Percentiles rank a stretch among this genome's conserved stretches.
phyloP scores from a whole-genome alignment of 2,797 vertebrate genomes.

The Oophaga sylvatica region DNA sequence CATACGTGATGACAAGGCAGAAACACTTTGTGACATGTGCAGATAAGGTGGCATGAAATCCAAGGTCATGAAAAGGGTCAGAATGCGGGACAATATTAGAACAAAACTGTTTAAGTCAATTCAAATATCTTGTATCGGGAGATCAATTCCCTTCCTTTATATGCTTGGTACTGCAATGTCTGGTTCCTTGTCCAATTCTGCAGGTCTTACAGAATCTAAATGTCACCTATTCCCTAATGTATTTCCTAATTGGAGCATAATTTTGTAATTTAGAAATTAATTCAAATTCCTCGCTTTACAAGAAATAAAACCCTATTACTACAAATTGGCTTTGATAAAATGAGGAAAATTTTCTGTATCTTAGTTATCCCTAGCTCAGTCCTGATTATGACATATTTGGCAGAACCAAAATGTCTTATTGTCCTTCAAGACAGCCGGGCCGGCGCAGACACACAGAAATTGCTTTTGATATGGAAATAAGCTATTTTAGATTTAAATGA shows the following conservation, averaged over 20 bases:
- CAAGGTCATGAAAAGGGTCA: conserved; percentile 56
- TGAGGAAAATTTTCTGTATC: conserved; percentile 27
- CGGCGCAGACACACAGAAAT: neutral
- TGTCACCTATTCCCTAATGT: neutral
- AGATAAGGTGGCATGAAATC: conserved; percentile 55
- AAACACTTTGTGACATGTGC: conserved; percentile 59
- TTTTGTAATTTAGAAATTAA: neutral
- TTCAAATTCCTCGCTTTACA: neutral
- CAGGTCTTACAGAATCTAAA: neutral
- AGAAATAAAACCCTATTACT: neutral
- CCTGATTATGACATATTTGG: conserved; percentile 37
- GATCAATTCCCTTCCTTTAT: neutral
- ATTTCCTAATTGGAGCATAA: neutral
- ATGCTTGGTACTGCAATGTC: neutral
- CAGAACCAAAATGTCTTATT: conserved; percentile 39
- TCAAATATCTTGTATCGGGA: conserved; percentile 20
- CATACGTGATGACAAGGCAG: conserved; percentile 58
- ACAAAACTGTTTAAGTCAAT: conserved; percentile 44
- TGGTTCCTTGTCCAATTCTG: neutral
- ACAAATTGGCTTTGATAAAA: neutral
- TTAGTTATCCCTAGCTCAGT: neutral
- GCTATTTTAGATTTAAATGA: conserved; percentile 52
- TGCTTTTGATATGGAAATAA: conserved; percentile 58
- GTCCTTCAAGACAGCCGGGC: conserved; percentile 45
- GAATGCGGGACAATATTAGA: conserved; percentile 53